Evolutionary conservation across 2,113 vertebrate genomes (phyloP).

Genomic region (Miniopterus natalensis): DNA sequence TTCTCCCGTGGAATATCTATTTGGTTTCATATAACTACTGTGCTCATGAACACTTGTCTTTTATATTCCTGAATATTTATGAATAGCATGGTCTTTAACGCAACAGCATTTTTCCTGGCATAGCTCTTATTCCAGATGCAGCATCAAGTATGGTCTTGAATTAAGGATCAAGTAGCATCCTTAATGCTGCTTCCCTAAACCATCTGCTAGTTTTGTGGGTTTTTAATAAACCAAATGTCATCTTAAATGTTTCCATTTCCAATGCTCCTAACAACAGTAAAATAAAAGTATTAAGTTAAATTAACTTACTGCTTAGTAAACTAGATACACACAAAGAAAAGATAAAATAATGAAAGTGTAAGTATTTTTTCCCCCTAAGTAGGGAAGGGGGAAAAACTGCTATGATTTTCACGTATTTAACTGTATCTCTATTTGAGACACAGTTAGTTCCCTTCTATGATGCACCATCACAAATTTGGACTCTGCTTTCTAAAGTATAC

Average conservation of each 20-base stretch:
- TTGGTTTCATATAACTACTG: constrained; percentile 39
- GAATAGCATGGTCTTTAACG: background rate
- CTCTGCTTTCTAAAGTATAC: background rate
- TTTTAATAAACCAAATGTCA: constrained; percentile 73
- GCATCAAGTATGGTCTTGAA: constrained; percentile 57
- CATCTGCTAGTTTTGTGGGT: constrained; percentile 31
- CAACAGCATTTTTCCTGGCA: background rate
- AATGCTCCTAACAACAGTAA: background rate
- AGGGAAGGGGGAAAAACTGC: background rate
- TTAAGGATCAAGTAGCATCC: constrained; percentile 68
- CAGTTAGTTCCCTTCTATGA: background rate
- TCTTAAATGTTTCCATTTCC: constrained; percentile 53
- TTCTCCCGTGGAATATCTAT: background rate
- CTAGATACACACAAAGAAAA: constrained; percentile 2
- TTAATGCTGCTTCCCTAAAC: constrained; percentile 44
- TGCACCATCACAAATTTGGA: background rate
- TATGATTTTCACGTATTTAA: too few species aligned
- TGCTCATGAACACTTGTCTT: constrained; percentile 35
- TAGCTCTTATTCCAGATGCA: constrained; percentile 46
- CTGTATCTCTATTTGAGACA: background rate
- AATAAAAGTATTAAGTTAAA: constrained; percentile 45
- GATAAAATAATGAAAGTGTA: background rate
- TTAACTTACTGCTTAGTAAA: constrained; percentile 19
- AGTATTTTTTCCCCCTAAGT: background rate
- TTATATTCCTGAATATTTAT: constrained; percentile 53